Evolutionary conservation across 1,140 invertebrate species (phyloP), one percentile per base, ranked within the genome.

Genomic region (Halictus rubicundus): DNA sequence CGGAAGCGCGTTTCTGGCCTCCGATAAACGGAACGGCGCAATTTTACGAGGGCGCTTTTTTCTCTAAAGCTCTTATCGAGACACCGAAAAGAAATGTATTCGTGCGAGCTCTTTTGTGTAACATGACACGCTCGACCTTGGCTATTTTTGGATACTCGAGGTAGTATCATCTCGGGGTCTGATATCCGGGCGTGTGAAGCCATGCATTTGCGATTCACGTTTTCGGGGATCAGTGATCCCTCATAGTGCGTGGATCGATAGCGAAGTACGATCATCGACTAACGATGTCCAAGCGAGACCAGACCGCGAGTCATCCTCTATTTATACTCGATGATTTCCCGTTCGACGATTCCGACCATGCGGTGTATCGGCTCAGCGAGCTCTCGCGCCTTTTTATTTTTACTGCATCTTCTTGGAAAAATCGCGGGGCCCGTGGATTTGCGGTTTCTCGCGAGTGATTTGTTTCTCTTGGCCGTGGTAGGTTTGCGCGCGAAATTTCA

Each of bases 291-390:
- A 77, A 81, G 65, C 82, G 80, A 77, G 81, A 80, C 57, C 84
- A 86, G 82, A 82, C 78, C 61, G 61, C 86, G 84, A 88, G 89
- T 90, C 89, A 90, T 89, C 85, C 64, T 88, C 88, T 90, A 90
- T 89, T 90, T 89, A 90, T 90, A 89, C 64, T 68, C 78, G 59
- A 78, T 86, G 82, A 90, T 89, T 87, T 88, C 81, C 84, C 80
- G 82, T 79, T 85, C 82, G 80, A 68, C 80, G 65, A 85, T 86
- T 85, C 81, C 69, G 49, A n/a, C 42, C 80, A 63, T 65, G 60
- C 68, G 23, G 23, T 42, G 37, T 73, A 80, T 78, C 82, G 46
- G 42, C 63, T 65, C 68, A 76, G 37, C 54, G 54, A 46, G 60
- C 27, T 59, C 70, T 72, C 23, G 19, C 54, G 32, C 32, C 2